A percentile compares a stretch with the other conserved stretches of the same genome.
phyloP scores from a whole-genome alignment of 2,888 invertebrate species.

The Azorinus chamasolen region DNA sequence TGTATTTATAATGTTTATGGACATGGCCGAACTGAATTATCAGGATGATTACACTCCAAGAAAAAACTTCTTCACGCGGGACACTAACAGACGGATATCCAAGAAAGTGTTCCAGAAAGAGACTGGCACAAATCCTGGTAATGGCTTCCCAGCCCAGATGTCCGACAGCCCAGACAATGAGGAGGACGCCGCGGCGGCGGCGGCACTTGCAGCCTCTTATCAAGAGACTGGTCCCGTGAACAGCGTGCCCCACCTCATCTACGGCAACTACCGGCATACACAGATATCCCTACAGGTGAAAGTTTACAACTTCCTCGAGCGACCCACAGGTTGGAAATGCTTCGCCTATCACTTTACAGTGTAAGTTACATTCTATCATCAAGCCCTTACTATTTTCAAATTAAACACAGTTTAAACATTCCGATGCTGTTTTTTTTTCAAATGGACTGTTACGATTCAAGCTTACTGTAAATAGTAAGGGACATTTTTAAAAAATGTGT shows the following conservation, averaged over 20 bases:
- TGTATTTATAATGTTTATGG: constrained; percentile 20
- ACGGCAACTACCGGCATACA: constrained; percentile 51
- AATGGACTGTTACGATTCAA: too few relatives aligned
- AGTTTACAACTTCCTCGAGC: constrained; percentile 93
- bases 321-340: constrained; percentile 94
- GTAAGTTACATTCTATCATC: constrained; percentile 88
- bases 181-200: constrained; percentile 19
- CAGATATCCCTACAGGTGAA: constrained; percentile 89
- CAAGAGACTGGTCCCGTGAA: constrained; percentile 16
- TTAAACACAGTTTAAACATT: too few relatives aligned
- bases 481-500: too few relatives aligned
- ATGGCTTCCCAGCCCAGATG: constrained; percentile 52
- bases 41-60: constrained; percentile 41
- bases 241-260: constrained; percentile 55
- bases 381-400: too few relatives aligned
- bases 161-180: constrained; percentile 38
- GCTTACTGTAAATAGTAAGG: too few relatives aligned
- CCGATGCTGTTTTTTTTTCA: too few relatives aligned
- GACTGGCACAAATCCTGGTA: constrained; percentile 37
- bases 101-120: constrained; percentile 55
- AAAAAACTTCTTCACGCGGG: constrained; percentile 39
- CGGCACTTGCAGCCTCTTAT: constrained; percentile 17
- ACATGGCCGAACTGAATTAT: constrained; percentile 42
- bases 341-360: constrained; percentile 94
- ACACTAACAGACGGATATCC: constrained; percentile 30